Conservation (phyloP, 2,797 vertebrate species). For the Nannoperca obscura region DNA sequence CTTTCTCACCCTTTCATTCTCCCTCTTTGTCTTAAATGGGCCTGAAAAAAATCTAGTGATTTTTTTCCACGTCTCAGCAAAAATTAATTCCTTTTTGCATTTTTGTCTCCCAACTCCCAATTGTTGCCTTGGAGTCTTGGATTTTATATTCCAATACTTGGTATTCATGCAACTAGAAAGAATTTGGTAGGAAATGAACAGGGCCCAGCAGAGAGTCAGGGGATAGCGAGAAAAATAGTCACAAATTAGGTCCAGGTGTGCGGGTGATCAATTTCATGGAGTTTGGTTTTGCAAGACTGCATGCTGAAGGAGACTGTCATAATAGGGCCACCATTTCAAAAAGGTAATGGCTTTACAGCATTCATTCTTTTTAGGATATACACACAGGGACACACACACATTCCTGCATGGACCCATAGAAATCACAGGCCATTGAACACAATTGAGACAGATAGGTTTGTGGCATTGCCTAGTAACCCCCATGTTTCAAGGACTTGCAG, state of each 20-base stretch:
- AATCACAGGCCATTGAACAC: conserved; percentile 71
- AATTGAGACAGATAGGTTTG: conserved; percentile 76
- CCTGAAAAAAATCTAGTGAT: conserved; percentile 21
- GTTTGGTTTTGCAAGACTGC: conserved; percentile 79
- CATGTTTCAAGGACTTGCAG: conserved; percentile 74
- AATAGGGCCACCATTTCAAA: conserved; percentile 79
- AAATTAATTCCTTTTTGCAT: conserved; percentile 39
- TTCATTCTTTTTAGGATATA: conserved; percentile 65
- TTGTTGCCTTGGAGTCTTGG: conserved; percentile 7
- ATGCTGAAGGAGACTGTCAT: conserved; percentile 77
- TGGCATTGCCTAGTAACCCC: conserved; percentile 70
- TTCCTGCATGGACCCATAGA: conserved; percentile 63
- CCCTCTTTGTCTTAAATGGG: conserved; percentile 33
- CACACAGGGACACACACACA: conserved; percentile 51
- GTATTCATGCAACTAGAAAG: conserved; percentile 35
- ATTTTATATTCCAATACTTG: conserved; percentile 49
- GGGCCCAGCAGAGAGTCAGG: conserved; percentile 17
- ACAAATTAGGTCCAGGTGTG: conserved; percentile 81
- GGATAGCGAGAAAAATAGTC: conserved; percentile 46
- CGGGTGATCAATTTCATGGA: conserved; percentile 80
- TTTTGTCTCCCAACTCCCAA: conserved; percentile 22
- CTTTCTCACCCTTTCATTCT: neutral
- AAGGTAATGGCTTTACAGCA: conserved; percentile 69
- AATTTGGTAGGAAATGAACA: conserved; percentile 30
- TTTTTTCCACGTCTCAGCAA: conserved; percentile 51